A percentile compares a stretch with the other conserved stretches of the same genome.
Evolutionary conservation across 2,797 vertebrate species (phyloP).

Genomic region (Hydrolagus colliei): DNA sequence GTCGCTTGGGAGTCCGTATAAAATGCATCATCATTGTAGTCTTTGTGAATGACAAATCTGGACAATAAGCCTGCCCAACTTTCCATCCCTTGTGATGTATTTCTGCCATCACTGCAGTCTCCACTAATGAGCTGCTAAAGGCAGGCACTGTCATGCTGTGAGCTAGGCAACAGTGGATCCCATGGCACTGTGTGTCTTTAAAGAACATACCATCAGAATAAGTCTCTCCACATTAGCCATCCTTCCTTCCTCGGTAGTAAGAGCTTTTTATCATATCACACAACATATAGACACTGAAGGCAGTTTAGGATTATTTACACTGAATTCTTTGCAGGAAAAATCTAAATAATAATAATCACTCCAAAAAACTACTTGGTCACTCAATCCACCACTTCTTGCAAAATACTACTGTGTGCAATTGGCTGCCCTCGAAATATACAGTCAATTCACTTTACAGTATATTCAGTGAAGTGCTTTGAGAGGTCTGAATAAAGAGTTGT

Average conservation of each 20-base stretch:
- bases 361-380: too few relatives aligned
- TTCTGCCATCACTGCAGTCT: constrained; percentile 19
- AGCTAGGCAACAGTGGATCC: constrained; percentile 20
- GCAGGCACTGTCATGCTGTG: constrained; percentile 9
- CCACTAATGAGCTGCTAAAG: constrained; percentile 30
- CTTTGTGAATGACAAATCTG: constrained; percentile 8
- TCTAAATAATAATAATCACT: too few relatives aligned
- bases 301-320: neutral
- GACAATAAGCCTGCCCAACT: neutral
- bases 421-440: too few relatives aligned
- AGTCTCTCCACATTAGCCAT: neutral
- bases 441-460: too few relatives aligned
- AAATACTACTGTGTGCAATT: too few relatives aligned
- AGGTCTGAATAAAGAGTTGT: too few relatives aligned
- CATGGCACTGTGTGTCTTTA: constrained; percentile 7
- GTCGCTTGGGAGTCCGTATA: neutral
- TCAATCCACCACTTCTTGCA: too few relatives aligned
- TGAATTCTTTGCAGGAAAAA: neutral
- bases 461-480: too few relatives aligned
- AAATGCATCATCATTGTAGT: constrained; percentile 11
- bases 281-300: neutral
- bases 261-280: neutral
- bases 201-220: neutral
- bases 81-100: neutral
- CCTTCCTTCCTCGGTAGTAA: neutral